Evolutionary conservation across 1,140 invertebrate species (phyloP), one percentile per base, ranked within the genome.

Genomic region (Calycopis cecrops): DNA sequence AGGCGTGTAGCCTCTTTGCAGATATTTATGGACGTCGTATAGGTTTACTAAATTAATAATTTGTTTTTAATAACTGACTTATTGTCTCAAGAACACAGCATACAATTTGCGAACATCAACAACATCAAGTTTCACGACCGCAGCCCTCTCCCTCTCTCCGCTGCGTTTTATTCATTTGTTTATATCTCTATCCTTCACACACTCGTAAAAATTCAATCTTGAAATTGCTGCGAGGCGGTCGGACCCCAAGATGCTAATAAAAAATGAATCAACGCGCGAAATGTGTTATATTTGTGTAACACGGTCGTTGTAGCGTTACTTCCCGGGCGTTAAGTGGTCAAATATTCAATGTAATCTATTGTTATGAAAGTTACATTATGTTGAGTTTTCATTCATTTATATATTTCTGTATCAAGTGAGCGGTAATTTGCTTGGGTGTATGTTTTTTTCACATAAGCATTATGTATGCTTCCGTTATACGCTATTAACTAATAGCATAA

Each of bases 111-210:
- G 21, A 52, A 63, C 49, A 48, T 52, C 28, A 48, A 63, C 61
- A 57, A 63, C 57, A 56, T 62, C 61, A 62, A 59, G 52, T 62
- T 63, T 55, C 60, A 57, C 63, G 38, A 67, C 60, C 53, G 55
- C 53, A 44, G 52, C 58, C 53, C 48, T 70, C 64, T 52, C 58
- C 4, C 54, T 57, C 93, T 7, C 97, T 95, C 12, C 88, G 94
- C 95, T 83, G 94, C 93, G 89, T 71, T 90, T 77, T 71, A 77
- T 70, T 70, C 69, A 73, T 75, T 77, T 78, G 71, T 75, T 73
- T 76, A 76, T 71, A 67, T 68, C 67, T 74, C 74, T 71, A 76
- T 76, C 60, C 58, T 67, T 59, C 62, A 28, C 66, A 61, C 58
- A 57, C 62, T 76, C 76, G 71, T 79, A 79, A 79, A 79, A 79